Conservation (phyloP, 2,888 invertebrate genomes). For the Microplitis manilae region DNA sequence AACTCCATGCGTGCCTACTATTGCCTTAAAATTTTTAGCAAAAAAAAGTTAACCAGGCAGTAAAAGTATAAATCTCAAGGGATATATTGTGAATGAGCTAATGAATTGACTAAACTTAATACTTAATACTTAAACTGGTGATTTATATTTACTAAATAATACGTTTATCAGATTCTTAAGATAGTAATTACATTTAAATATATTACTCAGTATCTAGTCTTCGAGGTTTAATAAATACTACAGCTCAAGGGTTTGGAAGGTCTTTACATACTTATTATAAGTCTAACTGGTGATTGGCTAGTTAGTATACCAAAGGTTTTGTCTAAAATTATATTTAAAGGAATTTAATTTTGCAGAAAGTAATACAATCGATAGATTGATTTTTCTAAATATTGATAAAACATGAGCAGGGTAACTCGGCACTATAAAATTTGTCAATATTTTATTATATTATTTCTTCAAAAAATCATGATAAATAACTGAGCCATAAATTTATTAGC, state of each 20-base stretch:
- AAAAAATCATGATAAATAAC: too few relatives aligned
- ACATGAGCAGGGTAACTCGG: too few relatives aligned
- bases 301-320: not conserved
- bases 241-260: not conserved
- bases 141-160: too few relatives aligned
- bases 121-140: not conserved
- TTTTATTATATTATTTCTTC: too few relatives aligned
- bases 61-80: not conserved
- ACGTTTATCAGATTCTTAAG: not conserved
- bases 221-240: not conserved
- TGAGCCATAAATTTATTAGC: too few relatives aligned
- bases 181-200: not conserved
- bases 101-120: not conserved
- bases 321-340: not conserved
- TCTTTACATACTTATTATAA: not conserved
- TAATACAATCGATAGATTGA: not conserved
- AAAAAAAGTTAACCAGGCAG: not conserved
- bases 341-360: not conserved
- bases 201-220: not conserved
- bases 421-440: too few relatives aligned
- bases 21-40: not conserved
- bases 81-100: not conserved
- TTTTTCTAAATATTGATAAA: not conserved
- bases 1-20: not conserved
- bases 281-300: not conserved